Conservation (phyloP, 2,888 invertebrate species). For the Melitaea athalia region DNA sequence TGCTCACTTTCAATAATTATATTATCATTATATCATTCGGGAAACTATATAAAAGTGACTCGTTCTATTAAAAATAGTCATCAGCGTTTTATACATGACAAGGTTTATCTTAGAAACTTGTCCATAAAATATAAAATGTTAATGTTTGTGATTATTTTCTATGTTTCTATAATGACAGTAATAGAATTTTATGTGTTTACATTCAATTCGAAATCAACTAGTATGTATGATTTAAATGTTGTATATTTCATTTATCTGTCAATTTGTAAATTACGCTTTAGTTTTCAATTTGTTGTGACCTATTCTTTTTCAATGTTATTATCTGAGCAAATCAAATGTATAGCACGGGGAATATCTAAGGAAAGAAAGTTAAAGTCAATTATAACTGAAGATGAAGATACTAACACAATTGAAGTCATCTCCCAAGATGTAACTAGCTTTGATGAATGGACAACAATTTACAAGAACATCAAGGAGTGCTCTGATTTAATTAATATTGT, state of each 20-base stretch:
- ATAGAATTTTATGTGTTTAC: not conserved
- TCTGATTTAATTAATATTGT: constrained; percentile 25
- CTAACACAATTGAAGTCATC: not conserved
- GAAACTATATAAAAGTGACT: constrained; percentile 9
- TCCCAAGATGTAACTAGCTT: constrained; percentile 15
- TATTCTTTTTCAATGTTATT: constrained; percentile 43
- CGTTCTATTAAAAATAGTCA: constrained; percentile 10
- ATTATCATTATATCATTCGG: constrained; percentile 7
- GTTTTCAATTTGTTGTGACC: constrained; percentile 44
- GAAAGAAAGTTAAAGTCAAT: not conserved
- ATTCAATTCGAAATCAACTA: too few species aligned
- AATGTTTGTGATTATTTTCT: not conserved
- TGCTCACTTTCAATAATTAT: constrained; percentile 9
- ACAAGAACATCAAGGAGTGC: constrained; percentile 23
- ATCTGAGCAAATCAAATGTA: constrained; percentile 46
- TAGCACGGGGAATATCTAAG: constrained; percentile 38
- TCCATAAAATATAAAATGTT: constrained; percentile 1
- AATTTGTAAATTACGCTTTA: constrained; percentile 26
- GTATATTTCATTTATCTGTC: not conserved
- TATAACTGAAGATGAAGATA: constrained; percentile 20
- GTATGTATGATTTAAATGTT: not conserved
- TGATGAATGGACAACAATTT: constrained; percentile 20
- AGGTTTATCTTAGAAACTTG: constrained; percentile 7
- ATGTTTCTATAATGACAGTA: not conserved
- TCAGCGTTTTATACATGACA: constrained; percentile 12